A percentile compares a stretch with the other conserved stretches of the same genome.
Conservation (phyloP, 2,113 vertebrate species). For the Ameiurus melas region DNA sequence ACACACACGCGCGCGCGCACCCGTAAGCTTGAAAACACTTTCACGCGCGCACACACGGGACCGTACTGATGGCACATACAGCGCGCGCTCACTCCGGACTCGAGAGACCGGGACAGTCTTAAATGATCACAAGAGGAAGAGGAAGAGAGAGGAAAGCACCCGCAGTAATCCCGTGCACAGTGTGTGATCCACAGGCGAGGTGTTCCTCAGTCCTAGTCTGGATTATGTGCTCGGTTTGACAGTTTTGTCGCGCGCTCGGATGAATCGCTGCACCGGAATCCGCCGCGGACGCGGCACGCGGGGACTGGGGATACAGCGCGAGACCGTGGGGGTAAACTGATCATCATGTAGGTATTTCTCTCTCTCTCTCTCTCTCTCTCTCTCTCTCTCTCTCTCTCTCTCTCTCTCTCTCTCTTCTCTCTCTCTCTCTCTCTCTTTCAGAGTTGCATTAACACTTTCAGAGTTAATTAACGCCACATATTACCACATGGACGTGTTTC, state of each 20-base stretch:
- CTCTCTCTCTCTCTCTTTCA: too few relatives aligned
- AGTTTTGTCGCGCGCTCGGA: neutral
- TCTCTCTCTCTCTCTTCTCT: too few relatives aligned
- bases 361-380: neutral
- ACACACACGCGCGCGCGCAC: neutral
- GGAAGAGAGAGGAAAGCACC: too few relatives aligned
- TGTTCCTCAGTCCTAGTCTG: neutral
- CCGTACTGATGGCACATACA: neutral
- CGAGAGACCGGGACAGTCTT: neutral
- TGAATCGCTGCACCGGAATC: conserved; percentile 16
- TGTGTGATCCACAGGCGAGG: neutral
- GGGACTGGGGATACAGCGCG: neutral
- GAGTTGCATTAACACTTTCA: neutral
- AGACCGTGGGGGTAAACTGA: neutral
- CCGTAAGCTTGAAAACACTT: neutral
- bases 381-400: too few relatives aligned
- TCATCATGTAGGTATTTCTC: neutral
- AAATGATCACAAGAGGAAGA: neutral
- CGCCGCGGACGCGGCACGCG: conserved; percentile 20
- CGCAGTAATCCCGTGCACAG: too few relatives aligned
- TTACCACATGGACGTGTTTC: neutral
- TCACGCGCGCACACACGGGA: neutral
- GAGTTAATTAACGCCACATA: neutral
- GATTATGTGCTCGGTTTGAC: neutral
- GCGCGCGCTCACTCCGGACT: neutral